A percentile compares a stretch with the other conserved stretches of the same genome.
These are phyloP conservation scores for Galemys pyrenaicus DNA, from an alignment of 2,113 vertebrate species.

Conservation along the genomic window DNA sequence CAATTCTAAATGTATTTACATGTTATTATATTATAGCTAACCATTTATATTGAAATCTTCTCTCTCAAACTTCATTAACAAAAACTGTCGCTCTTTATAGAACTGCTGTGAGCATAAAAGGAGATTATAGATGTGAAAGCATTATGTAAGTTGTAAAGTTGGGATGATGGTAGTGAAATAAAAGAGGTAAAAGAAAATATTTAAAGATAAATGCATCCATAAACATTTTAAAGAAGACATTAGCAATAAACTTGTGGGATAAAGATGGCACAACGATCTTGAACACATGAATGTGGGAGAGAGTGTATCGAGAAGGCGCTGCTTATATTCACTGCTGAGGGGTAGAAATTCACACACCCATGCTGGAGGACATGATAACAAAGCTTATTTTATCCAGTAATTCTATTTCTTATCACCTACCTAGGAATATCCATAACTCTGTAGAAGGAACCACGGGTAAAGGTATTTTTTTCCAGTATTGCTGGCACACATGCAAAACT, in stretches of 20 bases:
- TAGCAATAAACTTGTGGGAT: neutral
- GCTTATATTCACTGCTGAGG: neutral
- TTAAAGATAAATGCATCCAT: slow-evolving; percentile 8
- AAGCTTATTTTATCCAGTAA: neutral
- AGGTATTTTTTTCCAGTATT: neutral
- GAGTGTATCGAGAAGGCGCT: accelerated
- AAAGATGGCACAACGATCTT: neutral
- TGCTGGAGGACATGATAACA: too few species aligned
- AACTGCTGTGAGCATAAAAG: slow-evolving; percentile 26
- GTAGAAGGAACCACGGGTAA: neutral
- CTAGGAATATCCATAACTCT: neutral
- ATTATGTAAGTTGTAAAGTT: slow-evolving; percentile 12
- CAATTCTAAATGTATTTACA: slow-evolving; percentile 33
- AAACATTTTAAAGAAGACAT: slow-evolving; percentile 7
- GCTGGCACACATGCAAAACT: neutral
- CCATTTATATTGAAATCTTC: slow-evolving; percentile 4
- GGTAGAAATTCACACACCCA: neutral
- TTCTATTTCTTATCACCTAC: neutral
- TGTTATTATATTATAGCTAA: neutral
- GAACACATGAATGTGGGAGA: neutral
- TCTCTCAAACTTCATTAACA: slow-evolving; percentile 47
- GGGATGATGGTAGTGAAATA: neutral
- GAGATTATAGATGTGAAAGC: slow-evolving; percentile 28
- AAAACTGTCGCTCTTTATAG: slow-evolving; percentile 27
- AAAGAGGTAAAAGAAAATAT: slow-evolving; percentile 35